Conservation (phyloP, 2,113 vertebrate genomes). For the Elephas maximus region DNA sequence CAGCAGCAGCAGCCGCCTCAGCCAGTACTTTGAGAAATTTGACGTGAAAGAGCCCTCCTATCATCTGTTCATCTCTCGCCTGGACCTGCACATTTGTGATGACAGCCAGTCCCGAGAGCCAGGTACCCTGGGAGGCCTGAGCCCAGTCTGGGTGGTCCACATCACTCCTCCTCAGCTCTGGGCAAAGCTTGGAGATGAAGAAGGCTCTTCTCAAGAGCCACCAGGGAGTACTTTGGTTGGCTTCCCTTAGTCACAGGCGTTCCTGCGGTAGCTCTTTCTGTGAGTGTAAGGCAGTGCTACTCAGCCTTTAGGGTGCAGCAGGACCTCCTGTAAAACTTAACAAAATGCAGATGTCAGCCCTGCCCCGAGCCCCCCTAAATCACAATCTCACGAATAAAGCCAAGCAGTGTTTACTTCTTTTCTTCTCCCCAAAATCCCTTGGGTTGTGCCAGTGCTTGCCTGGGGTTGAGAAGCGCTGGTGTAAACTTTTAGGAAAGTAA, state of each 20-base stretch:
- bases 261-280: background rate
- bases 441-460: background rate
- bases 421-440: background rate
- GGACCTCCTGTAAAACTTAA: background rate
- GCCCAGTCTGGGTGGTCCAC: background rate
- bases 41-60: slow-evolving; percentile 98
- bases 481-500: background rate
- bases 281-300: background rate
- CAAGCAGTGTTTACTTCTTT: background rate
- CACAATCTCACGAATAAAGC: background rate
- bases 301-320: background rate
- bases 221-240: background rate
- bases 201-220: background rate
- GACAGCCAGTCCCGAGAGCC: slow-evolving; percentile 93
- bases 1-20: slow-evolving; percentile 90
- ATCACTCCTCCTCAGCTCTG: background rate
- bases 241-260: background rate
- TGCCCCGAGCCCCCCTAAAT: background rate
- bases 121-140: slow-evolving; percentile 86
- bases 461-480: background rate
- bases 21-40: slow-evolving; percentile 96
- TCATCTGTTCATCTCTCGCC: slow-evolving; percentile 97
- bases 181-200: background rate
- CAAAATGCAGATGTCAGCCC: background rate
- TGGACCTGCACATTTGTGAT: slow-evolving; percentile 98